Conservation (phyloP, 2,797 vertebrate genomes). For the Emydoidea blandingii region DNA sequence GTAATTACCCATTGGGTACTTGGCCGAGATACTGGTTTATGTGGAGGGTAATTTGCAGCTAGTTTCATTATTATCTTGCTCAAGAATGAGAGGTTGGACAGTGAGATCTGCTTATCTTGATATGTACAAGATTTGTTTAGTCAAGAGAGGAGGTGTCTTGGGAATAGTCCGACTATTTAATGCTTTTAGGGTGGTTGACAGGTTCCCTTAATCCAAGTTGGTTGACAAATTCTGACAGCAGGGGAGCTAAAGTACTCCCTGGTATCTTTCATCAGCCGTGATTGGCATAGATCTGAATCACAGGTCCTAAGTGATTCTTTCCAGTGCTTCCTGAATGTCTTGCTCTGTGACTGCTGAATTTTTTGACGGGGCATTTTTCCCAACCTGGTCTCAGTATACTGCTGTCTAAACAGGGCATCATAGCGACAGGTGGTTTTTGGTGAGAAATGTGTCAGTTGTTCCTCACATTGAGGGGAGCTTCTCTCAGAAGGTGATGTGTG, state of each 20-base stretch:
- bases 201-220: neutral
- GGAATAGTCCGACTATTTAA: neutral
- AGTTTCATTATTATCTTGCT: neutral
- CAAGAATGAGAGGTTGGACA: neutral
- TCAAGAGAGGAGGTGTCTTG: neutral
- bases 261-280: neutral
- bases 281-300: neutral
- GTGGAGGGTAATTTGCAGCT: neutral
- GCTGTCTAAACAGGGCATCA: neutral
- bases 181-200: neutral
- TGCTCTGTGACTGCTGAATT: neutral
- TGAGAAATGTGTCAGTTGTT: neutral
- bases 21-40: no score
- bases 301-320: neutral
- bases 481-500: neutral
- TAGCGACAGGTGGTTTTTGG: neutral
- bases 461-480: neutral
- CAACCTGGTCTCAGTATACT: rapidly evolving
- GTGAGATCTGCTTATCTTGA: neutral
- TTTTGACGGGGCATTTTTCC: neutral
- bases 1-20: neutral
- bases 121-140: neutral
- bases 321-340: neutral
- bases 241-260: neutral
- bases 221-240: neutral